Base-by-base conservation (phyloP, 1,140 invertebrate species). In the Aplysia californica region DNA sequence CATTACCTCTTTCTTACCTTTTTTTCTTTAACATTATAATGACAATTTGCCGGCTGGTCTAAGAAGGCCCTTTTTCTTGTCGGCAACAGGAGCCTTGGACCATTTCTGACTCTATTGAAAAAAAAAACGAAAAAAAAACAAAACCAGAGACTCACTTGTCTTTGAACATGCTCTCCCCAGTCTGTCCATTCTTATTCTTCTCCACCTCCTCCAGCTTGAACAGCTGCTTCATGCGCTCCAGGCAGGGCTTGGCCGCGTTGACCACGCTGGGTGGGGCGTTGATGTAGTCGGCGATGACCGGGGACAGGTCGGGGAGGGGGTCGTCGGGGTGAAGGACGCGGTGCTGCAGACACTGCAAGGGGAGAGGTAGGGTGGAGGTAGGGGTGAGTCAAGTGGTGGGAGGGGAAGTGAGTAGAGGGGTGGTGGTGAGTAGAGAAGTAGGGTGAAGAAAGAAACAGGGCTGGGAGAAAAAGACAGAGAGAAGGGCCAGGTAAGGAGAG, bases 321-420 rank as follows among this genome's bases (percentile, higher is more conserved):
- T 88, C 85, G 59, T 89, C 84, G 20, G 88, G 87, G 72, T 89
- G 82, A 1, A 88, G 75, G n/a, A 80, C 88, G 75, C 86, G 64
- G 61, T 88, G 86, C 76, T 88, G 86, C n/a, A 90, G 70, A 79
- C 88, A 89, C 89, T 90, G 79, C 0, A 79, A 84, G 67, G 59
- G 58, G 58, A 61, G 58, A 29, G 29, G 26, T 10, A 61, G 26
- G 58, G 10, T n/a, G 10, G 58, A 61, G 44, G 44, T 15, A n/a
- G 44, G n/a, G n/a, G 44, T 15, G 44, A n/a, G 44, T 15, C 15
- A n/a, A 50, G 44, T 15, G n/a, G 44, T 15, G n/a, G n/a, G 44
- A n/a, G 44, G n/a, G 44, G 44, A 50, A n/a, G 44, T 50, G n/a
- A n/a, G n/a, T 15, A n/a, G 44, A 50, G 44, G 44, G n/a, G 44